These are phyloP conservation scores for Aphrophora alni DNA, from an alignment of 2,888 invertebrate species.

Conservation along the genomic window DNA sequence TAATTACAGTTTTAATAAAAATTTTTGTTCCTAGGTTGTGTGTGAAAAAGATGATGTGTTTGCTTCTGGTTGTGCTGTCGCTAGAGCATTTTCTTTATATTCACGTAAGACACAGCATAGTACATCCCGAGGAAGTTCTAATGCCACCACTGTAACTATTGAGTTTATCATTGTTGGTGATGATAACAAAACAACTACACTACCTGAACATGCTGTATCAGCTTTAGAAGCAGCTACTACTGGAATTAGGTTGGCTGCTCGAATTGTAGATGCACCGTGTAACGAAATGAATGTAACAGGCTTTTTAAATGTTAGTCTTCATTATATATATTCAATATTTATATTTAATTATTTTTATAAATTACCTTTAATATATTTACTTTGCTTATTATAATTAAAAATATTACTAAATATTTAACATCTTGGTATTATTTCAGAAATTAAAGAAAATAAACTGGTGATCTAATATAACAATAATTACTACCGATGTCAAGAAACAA, in stretches of 20 bases:
- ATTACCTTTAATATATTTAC: too few relatives aligned
- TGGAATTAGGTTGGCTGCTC: constrained; percentile 75
- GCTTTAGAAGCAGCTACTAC: constrained; percentile 66
- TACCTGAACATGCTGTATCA: constrained; percentile 62
- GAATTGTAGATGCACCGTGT: constrained; percentile 85
- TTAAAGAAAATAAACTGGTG: too few relatives aligned
- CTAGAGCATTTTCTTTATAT: constrained; percentile 80
- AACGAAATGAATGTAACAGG: constrained; percentile 77
- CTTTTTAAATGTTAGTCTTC: background rate
- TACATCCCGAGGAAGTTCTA: constrained; percentile 7
- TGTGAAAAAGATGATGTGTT: constrained; percentile 79
- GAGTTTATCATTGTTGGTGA: constrained; percentile 61
- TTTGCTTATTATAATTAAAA: too few relatives aligned
- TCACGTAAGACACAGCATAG: constrained; percentile 60
- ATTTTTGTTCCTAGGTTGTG: constrained; percentile 65
- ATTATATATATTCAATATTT: too few relatives aligned
- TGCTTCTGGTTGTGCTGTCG: constrained; percentile 81
- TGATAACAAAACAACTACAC: constrained; percentile 43
- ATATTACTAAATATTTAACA: too few relatives aligned
- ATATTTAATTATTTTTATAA: too few relatives aligned
- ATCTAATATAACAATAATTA: too few relatives aligned
- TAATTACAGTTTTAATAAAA: too few relatives aligned
- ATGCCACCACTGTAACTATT: constrained; percentile 58
- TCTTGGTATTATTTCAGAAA: too few relatives aligned
- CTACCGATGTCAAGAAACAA: too few relatives aligned